Base-by-base conservation (phyloP, 2,113 vertebrate genomes). In the Stigmatopora argus region DNA sequence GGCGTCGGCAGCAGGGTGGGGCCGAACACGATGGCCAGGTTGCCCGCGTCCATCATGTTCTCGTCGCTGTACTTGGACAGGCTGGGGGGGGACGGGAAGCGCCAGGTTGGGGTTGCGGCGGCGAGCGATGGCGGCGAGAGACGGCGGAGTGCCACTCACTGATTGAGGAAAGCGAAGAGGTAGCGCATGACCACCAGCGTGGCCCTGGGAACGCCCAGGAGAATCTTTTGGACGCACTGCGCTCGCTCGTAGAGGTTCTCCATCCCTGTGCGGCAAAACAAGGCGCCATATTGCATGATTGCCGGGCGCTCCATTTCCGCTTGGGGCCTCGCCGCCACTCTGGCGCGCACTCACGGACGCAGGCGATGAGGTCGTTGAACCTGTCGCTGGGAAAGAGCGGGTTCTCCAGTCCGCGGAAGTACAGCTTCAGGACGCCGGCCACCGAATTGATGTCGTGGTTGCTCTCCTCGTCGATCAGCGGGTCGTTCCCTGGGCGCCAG, bases 11-110 rank as follows among this genome's bases (percentile, higher is more conserved):
- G 95, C 62, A 99, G 79, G 5, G 97, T 98, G 53, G 97, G 97
- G 23, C 97, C 97, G 67, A 97, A 99, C 75, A 96, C 98, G 79
- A 99, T 99, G 71, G 97, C 97, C 86, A 99, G 80, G 84, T 99
- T 99, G 79, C 96, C 97, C 0, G 96, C 94, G 77, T 99, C 97
- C 97, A 99, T 99, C 97, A 99, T 99, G 87, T 99, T 99, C 85
- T 99, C 97, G 51, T 99, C 97, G 10, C 93, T 98, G 91, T 97
- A 99, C 84, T 99, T 96, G 35, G 97, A 98, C 62, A 99, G 92
- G 79, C 97, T 99, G 70, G 12, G 10, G 48, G 45, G 10, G 14
- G 26, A 31, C 26, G 26, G 26, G 26, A 31, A 31, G 26, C 26
- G 1, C 26, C 26, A 31, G 26, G 26, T 31, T 31, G 26, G 26